Conservation (phyloP, 2,888 invertebrate species). For the Caenorhabditis wallacei region DNA sequence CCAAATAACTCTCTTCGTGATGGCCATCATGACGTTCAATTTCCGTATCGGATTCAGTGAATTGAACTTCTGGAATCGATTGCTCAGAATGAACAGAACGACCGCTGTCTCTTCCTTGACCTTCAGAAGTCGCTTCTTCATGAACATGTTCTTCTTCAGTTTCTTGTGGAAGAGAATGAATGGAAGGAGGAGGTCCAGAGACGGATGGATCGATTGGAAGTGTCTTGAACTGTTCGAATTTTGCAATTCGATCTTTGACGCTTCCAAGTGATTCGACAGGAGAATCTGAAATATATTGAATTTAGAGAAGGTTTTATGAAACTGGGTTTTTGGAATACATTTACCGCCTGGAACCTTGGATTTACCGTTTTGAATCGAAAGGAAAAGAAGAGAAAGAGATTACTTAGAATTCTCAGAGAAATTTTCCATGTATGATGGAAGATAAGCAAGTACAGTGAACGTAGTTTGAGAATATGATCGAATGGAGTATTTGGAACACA, state of each 20-base stretch:
- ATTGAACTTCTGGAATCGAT: slow-evolving; percentile 20
- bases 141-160: slow-evolving; percentile 2
- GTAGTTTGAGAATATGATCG: no score
- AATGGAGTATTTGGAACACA: no score
- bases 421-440: no score
- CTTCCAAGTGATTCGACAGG: slow-evolving; percentile 72
- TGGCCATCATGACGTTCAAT: neutral
- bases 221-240: slow-evolving; percentile 69
- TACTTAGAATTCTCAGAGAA: neutral
- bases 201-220: slow-evolving; percentile 39
- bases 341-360: slow-evolving; percentile 26
- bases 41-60: slow-evolving; percentile 20
- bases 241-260: slow-evolving; percentile 74
- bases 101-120: slow-evolving; percentile 17
- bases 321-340: neutral
- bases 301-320: neutral
- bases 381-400: neutral
- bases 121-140: neutral
- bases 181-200: slow-evolving; percentile 37
- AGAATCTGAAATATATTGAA: slow-evolving; percentile 65
- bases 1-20: slow-evolving; percentile 26
- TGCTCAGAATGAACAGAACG: slow-evolving; percentile 11
- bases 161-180: neutral
- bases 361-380: neutral
- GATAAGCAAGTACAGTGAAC: no score